Percentiles rank a stretch among this genome's conserved stretches.
Conservation (phyloP, 2,797 vertebrate species). For the Poeciliopsis infans region DNA sequence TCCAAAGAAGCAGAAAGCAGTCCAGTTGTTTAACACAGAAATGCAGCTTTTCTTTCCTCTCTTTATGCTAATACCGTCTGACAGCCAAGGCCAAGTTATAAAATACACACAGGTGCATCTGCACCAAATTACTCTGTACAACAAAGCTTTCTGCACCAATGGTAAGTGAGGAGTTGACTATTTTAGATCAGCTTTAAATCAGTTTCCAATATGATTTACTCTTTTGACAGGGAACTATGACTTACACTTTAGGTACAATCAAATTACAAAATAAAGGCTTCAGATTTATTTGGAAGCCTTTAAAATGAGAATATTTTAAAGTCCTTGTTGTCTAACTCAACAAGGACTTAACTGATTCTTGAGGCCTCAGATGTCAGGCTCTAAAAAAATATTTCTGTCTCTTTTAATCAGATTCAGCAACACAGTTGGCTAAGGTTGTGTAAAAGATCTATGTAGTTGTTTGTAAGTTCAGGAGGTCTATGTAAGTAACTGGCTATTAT, state of each 20-base stretch:
- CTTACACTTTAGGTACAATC: background rate
- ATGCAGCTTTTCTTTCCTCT: slow-evolving; percentile 8
- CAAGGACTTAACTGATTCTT: background rate
- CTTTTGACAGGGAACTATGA: slow-evolving; percentile 4
- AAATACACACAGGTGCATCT: background rate
- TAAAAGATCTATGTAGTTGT: background rate
- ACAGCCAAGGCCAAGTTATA: slow-evolving; percentile 15
- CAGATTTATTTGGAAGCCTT: background rate
- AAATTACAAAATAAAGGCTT: background rate
- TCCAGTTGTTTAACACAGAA: slow-evolving; percentile 26
- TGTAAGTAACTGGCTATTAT: background rate
- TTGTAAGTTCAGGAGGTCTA: background rate
- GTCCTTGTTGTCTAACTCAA: background rate
- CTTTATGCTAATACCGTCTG: slow-evolving; percentile 40
- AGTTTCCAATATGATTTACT: background rate
- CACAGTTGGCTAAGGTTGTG: background rate
- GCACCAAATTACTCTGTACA: background rate
- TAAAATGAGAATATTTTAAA: too few species aligned
- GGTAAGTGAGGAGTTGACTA: background rate
- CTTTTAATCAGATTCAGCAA: background rate
- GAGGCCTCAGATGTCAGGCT: background rate
- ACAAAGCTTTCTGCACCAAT: background rate
- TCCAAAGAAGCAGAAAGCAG: slow-evolving; percentile 36
- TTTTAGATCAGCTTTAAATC: background rate
- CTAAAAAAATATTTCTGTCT: background rate